Evolutionary conservation across 1,140 invertebrate genomes (phyloP).

Genomic region (Episyrphus balteatus): DNA sequence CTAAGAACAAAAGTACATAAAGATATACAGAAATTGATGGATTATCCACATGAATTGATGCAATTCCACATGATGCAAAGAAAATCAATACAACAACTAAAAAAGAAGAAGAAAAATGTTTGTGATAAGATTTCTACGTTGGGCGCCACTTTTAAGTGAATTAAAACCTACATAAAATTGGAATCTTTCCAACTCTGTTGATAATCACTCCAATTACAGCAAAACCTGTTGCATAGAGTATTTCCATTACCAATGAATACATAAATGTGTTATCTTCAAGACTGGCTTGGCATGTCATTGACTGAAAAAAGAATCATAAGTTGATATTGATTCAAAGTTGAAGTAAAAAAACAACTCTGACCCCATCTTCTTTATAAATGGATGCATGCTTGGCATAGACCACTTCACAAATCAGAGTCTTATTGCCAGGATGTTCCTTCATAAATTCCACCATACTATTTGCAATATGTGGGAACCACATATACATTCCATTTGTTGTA

Average conservation of each 20-base stretch:
- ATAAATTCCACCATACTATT: constrained; percentile 12
- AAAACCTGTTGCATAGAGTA: constrained; percentile 11
- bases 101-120: neutral
- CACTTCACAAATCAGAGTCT: constrained; percentile 9
- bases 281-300: constrained; percentile 8
- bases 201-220: constrained; percentile 10
- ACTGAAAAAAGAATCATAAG: constrained; percentile 4
- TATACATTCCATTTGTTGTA: constrained; percentile 28
- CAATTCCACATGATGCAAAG: constrained; percentile 8
- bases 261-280: constrained; percentile 11
- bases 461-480: constrained; percentile 14
- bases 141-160: neutral
- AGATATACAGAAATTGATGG: constrained; percentile 9
- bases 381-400: constrained; percentile 8
- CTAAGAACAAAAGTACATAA: constrained; percentile 14
- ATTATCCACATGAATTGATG: constrained; percentile 5
- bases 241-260: constrained; percentile 11
- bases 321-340: neutral
- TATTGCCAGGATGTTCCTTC: constrained; percentile 5
- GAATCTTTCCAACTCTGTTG: constrained; percentile 9
- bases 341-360: constrained; percentile 1
- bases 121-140: neutral
- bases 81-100: constrained; percentile 8
- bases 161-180: constrained; percentile 9
- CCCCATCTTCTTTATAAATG: constrained; percentile 7